Conservation (phyloP, 1,140 invertebrate species). For the Cyclina sinensis region DNA sequence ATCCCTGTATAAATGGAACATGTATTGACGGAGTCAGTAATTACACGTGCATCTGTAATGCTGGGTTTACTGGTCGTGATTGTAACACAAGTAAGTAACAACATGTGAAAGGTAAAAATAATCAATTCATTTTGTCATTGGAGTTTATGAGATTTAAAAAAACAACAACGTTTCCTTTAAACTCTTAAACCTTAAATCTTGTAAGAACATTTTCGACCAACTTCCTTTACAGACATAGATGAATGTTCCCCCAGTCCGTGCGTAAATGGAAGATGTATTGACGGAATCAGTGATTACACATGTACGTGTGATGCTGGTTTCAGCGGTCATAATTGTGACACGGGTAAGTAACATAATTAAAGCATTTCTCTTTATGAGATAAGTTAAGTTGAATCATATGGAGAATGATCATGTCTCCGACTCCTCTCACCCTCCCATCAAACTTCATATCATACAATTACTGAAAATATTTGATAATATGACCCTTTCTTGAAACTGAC, state of each 20-base stretch:
- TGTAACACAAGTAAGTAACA: not conserved
- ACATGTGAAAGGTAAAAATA: not conserved
- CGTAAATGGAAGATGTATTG: not conserved
- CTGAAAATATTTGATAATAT: no score
- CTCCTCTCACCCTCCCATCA: no score
- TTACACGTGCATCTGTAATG: not conserved
- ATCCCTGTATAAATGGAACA: constrained; percentile 6
- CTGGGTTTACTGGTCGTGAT: constrained; percentile 11
- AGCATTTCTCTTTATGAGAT: no score
- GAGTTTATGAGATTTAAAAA: no score
- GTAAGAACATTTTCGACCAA: not conserved
- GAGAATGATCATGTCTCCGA: no score
- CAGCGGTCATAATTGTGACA: not conserved
- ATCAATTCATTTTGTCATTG: not conserved
- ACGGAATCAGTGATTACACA: not conserved
- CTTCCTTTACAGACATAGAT: not conserved
- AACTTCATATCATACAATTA: no score
- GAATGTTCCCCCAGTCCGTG: constrained; percentile 28
- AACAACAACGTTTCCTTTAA: no score
- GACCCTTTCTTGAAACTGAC: no score
- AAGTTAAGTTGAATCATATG: no score
- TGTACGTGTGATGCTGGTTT: constrained; percentile 14
- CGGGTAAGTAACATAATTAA: no score
- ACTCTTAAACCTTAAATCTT: not conserved
- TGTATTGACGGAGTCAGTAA: not conserved